phyloP scores from a whole-genome alignment of 2,888 invertebrate species.

The Parnassius orleans region DNA sequence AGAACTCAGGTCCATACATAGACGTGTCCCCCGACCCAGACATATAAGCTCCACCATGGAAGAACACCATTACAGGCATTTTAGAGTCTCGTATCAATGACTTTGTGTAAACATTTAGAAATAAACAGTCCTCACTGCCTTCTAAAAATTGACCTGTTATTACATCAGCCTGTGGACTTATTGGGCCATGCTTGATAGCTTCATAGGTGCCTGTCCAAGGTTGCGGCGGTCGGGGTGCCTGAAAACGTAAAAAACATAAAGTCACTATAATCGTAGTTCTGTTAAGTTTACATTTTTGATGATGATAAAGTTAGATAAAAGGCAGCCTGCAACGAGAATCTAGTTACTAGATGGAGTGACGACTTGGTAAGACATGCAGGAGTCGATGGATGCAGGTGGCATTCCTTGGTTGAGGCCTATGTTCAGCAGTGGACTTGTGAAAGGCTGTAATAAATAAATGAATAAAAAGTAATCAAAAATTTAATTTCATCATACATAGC shows the following conservation, averaged over 20 bases:
- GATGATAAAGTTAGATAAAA: too few relatives aligned
- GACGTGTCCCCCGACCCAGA: slow-evolving; percentile 49
- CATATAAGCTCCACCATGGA: slow-evolving; percentile 57
- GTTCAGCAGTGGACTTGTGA: too few relatives aligned
- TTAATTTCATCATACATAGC: too few relatives aligned
- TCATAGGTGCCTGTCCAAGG: slow-evolving; percentile 50
- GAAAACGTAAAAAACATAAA: slow-evolving; percentile 27
- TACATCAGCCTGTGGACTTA: slow-evolving; percentile 50
- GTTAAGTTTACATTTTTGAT: too few relatives aligned
- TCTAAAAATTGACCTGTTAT: slow-evolving; percentile 31
- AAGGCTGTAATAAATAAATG: too few relatives aligned
- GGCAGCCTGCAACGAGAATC: neutral
- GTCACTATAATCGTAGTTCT: too few relatives aligned
- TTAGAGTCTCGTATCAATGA: slow-evolving; percentile 35
- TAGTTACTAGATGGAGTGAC: neutral
- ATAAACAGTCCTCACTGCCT: slow-evolving; percentile 53
- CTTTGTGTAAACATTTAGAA: slow-evolving; percentile 52
- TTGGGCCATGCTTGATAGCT: slow-evolving; percentile 46
- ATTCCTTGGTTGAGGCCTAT: too few relatives aligned
- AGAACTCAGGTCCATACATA: slow-evolving; percentile 50
- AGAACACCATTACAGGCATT: slow-evolving; percentile 58
- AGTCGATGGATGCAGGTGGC: too few relatives aligned
- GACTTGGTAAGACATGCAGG: too few relatives aligned
- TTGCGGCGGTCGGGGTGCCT: slow-evolving; percentile 49
- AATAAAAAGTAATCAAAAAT: too few relatives aligned